phyloP scores from a whole-genome alignment of 2,113 vertebrate species.

The Elachura formosa region DNA sequence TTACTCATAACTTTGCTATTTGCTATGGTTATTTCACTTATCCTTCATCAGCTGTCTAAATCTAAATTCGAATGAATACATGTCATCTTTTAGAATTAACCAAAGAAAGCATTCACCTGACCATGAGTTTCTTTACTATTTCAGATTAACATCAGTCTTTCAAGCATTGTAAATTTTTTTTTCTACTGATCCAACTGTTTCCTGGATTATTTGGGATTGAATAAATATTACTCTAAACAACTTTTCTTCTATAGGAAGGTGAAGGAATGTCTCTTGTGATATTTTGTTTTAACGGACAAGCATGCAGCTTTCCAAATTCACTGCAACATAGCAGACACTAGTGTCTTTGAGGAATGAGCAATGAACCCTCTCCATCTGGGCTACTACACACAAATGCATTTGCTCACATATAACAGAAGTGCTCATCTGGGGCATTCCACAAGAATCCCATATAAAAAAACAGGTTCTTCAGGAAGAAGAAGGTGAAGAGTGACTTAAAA shows the following conservation, averaged over 20 bases:
- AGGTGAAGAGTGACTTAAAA: neutral
- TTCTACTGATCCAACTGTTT: neutral
- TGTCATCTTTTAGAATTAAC: neutral
- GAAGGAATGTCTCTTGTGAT: neutral
- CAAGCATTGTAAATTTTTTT: neutral
- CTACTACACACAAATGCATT: neutral
- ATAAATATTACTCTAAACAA: neutral
- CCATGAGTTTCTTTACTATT: neutral
- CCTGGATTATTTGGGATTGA: neutral
- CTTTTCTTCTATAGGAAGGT: neutral
- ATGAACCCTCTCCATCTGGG: neutral
- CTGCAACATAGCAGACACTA: neutral
- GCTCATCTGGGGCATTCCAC: neutral
- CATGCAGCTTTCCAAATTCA: neutral
- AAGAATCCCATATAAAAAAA: neutral
- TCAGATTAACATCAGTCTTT: neutral
- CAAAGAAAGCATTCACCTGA: neutral
- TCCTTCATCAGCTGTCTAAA: neutral
- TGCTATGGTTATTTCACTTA: neutral
- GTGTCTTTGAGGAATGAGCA: neutral
- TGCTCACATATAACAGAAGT: fast-evolving
- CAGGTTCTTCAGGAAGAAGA: neutral
- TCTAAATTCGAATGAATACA: neutral
- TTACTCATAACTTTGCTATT: neutral
- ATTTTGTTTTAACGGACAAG: neutral